Percentiles rank a stretch among this genome's conserved stretches.
phyloP scores from a whole-genome alignment of 2,797 vertebrate genomes.

The Peromyscus aztecus region DNA sequence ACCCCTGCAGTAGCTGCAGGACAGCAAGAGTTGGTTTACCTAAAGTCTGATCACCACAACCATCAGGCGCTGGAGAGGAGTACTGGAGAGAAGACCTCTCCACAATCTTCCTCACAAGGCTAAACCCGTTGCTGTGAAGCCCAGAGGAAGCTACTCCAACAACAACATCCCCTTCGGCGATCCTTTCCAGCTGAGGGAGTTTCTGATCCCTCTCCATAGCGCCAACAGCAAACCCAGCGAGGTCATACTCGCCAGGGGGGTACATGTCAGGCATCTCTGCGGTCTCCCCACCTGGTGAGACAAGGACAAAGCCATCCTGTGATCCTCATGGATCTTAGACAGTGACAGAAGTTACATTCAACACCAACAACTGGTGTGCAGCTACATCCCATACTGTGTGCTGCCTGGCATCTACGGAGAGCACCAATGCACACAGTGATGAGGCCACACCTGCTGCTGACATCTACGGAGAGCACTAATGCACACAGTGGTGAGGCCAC shows the following conservation, averaged over 20 bases:
- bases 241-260: slow-evolving; percentile 93
- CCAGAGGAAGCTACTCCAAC: slow-evolving; percentile 96
- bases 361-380: neutral
- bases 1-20: neutral
- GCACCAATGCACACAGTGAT: neutral
- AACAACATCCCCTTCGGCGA: slow-evolving; percentile 92
- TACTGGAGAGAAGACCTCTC: slow-evolving; percentile 89
- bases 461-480: neutral
- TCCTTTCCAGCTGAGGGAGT: slow-evolving; percentile 92
- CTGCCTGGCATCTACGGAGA: neutral
- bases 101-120: slow-evolving; percentile 95
- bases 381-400: neutral
- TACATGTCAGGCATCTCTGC: slow-evolving; percentile 98
- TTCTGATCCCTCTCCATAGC: slow-evolving; percentile 93
- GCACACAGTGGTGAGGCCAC: neutral
- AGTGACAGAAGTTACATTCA: neutral
- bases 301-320: neutral
- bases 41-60: slow-evolving; percentile 89
- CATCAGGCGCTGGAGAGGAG: slow-evolving; percentile 89
- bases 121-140: slow-evolving; percentile 98
- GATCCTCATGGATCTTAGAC: neutral
- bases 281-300: slow-evolving; percentile 94
- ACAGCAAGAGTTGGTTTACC: slow-evolving; percentile 87
- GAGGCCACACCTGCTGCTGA: neutral
- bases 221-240: slow-evolving; percentile 96